Percentiles rank a stretch among this genome's conserved stretches.
phyloP scores from a whole-genome alignment of 2,113 vertebrate genomes.

The Mormoops blainvillei region DNA sequence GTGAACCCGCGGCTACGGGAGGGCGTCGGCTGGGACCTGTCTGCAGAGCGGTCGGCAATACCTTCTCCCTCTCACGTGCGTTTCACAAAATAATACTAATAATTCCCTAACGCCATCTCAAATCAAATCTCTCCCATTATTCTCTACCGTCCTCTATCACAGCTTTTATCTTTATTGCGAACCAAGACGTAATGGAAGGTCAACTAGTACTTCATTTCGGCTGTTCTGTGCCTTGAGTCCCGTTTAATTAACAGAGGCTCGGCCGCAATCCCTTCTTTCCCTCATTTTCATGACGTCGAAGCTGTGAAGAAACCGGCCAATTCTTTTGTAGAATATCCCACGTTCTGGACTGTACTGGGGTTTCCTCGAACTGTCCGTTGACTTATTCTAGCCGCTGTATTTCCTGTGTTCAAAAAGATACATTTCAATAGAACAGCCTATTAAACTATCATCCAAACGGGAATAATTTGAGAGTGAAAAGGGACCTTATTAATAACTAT shows the following conservation, averaged over 20 bases:
- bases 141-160: too few relatives aligned
- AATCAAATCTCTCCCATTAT: too few relatives aligned
- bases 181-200: fast-evolving
- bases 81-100: background rate
- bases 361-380: background rate
- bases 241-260: fast-evolving
- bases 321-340: fast-evolving
- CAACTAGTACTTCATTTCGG: fast-evolving
- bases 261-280: fast-evolving
- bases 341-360: background rate
- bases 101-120: background rate
- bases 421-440: fast-evolving
- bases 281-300: fast-evolving
- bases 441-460: background rate
- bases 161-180: background rate
- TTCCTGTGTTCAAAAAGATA: background rate
- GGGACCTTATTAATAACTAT: background rate
- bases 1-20: fast-evolving
- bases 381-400: fast-evolving
- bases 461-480: too few relatives aligned
- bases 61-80: background rate
- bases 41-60: fast-evolving
- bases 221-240: fast-evolving
- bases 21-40: fast-evolving
- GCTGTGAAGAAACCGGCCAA: background rate